Evolutionary conservation across 2,113 vertebrate species (phyloP), one percentile per base, ranked within the genome.

Genomic region (Platichthys stellatus): DNA sequence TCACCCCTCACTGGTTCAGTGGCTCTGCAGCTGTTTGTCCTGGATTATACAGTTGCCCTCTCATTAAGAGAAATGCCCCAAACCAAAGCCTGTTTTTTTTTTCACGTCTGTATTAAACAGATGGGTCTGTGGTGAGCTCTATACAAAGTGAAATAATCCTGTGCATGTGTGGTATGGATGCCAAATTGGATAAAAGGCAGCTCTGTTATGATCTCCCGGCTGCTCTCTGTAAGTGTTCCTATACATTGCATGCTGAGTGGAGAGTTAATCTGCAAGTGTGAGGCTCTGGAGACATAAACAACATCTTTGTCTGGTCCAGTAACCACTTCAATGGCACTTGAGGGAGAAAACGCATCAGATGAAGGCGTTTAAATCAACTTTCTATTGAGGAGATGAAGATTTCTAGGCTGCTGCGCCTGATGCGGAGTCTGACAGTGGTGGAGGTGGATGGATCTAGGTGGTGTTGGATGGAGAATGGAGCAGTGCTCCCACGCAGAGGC

Each of bases 1-100:
- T 60, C 78, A 86, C 85, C 76, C 69, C 63, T 85, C 71, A 38
- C 79, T 90, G 75, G 40, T 20, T 72, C 72, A 91, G 57, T 79
- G 49, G 64, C 63, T 83, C 79, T 74, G 81, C 85, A 92, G 89
- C 90, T 91, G 90, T 78, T 88, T 69, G 74, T 72, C 70, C 84
- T 67, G 67, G 72, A 80, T 85, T 77, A 67, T 74, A 76, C 67
- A 82, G 58, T 76, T 79, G 85, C 76, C 82, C 66, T 76, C 64
- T 89, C 81, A 82, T 85, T 71, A 54, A n/a, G 57, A 78, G 68
- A 83, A 72, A 62, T 73, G 82, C 82, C 56, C 71, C n/a, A 56
- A 35, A 18, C 45, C 45, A 84, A 86, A 49, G 17, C 6, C 6
- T 31, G 31, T 7, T 31, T 31, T 7, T 31, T 7, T 31, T 85